Evolutionary conservation across 1,140 invertebrate genomes (phyloP), one percentile per base, ranked within the genome.

Genomic region (Drosophila sp.): DNA sequence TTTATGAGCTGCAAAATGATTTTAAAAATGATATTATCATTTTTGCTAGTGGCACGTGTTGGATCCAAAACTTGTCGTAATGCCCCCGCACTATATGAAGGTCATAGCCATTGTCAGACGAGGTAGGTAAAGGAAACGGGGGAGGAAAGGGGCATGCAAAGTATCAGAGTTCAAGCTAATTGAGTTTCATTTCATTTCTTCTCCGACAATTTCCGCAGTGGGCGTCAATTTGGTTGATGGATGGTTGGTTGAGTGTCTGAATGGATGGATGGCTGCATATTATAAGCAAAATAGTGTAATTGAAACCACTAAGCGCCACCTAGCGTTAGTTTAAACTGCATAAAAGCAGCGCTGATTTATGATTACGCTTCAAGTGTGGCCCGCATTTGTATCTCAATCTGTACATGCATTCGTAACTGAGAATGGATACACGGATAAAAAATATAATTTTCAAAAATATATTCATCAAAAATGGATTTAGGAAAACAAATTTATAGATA

Each of bases 221-320:
- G 51, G 61, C 67, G 61, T 64, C 67, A 71, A 65, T 65, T 71
- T 57, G 61, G 18, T 27, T 56, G 61, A 56, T 70, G 50, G 32
- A 62, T 45, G 38, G 18, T 2, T 46, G 29, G 6, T 4, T 51
- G 32, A 13, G n/a, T 54, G 46, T 13, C 6, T 40, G 25, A 1
- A 32, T 58, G 41, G 27, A 43, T 46, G 41, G 4, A 4, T 34
- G 16, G 56, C 4, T 43, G 29, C 25, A 32, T 25, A 6, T 29
- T 29, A 29, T 29, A 29, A 29, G 27, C 27, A 29, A 29, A 29
- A 29, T 29, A 5, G 7, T 54, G 48, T 41, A 72, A 82, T 83
- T 83, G 80, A 76, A 83, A 82, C 75, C 48, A 61, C 51, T 61
- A 76, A 72, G 66, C 71, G 72, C 65, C 80, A 76, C 58, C 58